These are phyloP conservation scores for Odontomyia ornata DNA, from an alignment of 2,888 invertebrate genomes.

Conservation along the genomic window DNA sequence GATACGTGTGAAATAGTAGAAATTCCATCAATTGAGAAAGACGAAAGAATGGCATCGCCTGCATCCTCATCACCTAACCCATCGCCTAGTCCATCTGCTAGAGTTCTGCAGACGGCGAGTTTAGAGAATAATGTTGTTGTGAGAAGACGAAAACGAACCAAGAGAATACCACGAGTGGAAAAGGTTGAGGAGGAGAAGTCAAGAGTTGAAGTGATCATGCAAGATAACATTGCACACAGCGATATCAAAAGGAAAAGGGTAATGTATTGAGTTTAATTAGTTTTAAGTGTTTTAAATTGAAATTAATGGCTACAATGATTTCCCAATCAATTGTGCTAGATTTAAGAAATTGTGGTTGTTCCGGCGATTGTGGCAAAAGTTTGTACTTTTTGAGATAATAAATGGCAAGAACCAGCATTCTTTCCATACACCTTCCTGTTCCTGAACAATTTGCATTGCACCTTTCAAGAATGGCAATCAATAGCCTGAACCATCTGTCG, in stretches of 20 bases:
- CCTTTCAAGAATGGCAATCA: no score
- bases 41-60: neutral
- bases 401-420: no score
- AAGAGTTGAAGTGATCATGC: neutral
- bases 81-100: neutral
- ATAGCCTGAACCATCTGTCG: no score
- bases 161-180: slow-evolving; percentile 48
- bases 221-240: neutral
- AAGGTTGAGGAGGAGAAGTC: slow-evolving; percentile 47
- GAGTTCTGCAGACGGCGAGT: neutral
- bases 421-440: no score
- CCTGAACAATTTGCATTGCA: no score
- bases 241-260: neutral
- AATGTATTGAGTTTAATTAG: neutral
- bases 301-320: no score
- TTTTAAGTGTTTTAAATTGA: no score
- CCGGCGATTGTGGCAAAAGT: no score
- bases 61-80: neutral
- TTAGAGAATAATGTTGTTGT: neutral
- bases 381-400: no score
- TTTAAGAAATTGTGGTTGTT: no score
- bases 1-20: neutral
- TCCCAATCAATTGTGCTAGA: no score
- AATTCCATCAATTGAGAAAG: neutral
- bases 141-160: slow-evolving; percentile 48